Evolutionary conservation across 2,113 vertebrate species (phyloP), one percentile per base, ranked within the genome.

Genomic region (Microcebus ravelobensis): DNA sequence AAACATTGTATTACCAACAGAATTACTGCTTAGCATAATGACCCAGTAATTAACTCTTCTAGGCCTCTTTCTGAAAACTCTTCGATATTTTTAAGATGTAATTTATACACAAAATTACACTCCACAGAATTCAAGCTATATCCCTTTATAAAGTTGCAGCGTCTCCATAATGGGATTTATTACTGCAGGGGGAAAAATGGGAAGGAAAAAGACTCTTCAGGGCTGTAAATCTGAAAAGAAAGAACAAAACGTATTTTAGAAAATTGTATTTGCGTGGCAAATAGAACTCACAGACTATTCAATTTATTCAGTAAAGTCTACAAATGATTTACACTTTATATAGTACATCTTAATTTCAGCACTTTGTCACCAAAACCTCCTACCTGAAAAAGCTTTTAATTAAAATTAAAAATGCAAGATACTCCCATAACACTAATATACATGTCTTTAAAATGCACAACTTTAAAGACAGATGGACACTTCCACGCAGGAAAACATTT

Each of bases 101-200:
- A 97, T 90, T 98, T 95, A 92, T 98, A 98, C 97, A 98, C 96
- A 98, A 97, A 98, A 98, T 98, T 98, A 98, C 96, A 96, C 98
- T 98, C 97, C 98, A 84, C 94, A 98, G 96, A 98, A 97, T 93
- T 95, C 92, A 98, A 98, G 98, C 97, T 97, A 96, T 97, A 98
- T 98, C 98, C 98, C 96, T 97, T 97, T 86, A 96, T 93, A 97
- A 93, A 93, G 36, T 50, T 91, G 17, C 91, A 97, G 97, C 88
- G 45, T 94, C 59, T 98, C 96, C 98, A 98, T 98, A n/a, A 20
- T 87, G 92, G 89, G 85, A 45, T 77, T 92, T 97, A 81, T 92
- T 96, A 87, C 61, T 94, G 63, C 1, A 97, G 68, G 68, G 80
- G 25, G 67, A 97, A 98, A 98, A 97, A 0, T 45, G 0, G 36